A percentile compares a stretch with the other conserved stretches of the same genome.
phyloP scores from a whole-genome alignment of 2,797 vertebrate genomes.

The Graptemys geographica region DNA sequence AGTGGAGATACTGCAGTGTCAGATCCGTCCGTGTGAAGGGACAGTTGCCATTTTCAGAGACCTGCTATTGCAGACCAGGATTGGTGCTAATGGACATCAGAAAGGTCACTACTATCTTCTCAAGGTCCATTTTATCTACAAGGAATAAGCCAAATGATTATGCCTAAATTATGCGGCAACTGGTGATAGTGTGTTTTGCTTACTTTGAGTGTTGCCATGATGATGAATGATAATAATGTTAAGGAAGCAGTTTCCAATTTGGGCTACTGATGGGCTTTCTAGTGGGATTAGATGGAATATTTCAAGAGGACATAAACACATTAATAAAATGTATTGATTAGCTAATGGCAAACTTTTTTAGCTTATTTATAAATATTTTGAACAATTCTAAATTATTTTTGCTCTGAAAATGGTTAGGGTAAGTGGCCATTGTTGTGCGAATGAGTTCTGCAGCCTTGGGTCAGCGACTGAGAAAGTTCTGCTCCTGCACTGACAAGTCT shows the following conservation, averaged over 20 bases:
- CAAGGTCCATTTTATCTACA: background rate
- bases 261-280: background rate
- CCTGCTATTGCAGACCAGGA: background rate
- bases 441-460: fast-evolving
- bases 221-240: background rate
- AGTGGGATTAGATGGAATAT: background rate
- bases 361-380: background rate
- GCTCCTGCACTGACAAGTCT: background rate
- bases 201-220: background rate
- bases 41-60: background rate
- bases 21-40: background rate
- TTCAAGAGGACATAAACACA: background rate
- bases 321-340: background rate
- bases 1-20: background rate
- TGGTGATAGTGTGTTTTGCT: background rate
- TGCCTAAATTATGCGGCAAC: background rate
- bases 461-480: background rate
- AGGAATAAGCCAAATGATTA: background rate
- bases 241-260: fast-evolving
- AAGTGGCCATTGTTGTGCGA: background rate
- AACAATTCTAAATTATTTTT: background rate
- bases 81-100: background rate
- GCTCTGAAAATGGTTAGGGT: background rate
- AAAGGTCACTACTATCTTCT: background rate
- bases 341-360: background rate